phyloP scores from a whole-genome alignment of 2,888 invertebrate genomes.

The Entomobrya proxima region DNA sequence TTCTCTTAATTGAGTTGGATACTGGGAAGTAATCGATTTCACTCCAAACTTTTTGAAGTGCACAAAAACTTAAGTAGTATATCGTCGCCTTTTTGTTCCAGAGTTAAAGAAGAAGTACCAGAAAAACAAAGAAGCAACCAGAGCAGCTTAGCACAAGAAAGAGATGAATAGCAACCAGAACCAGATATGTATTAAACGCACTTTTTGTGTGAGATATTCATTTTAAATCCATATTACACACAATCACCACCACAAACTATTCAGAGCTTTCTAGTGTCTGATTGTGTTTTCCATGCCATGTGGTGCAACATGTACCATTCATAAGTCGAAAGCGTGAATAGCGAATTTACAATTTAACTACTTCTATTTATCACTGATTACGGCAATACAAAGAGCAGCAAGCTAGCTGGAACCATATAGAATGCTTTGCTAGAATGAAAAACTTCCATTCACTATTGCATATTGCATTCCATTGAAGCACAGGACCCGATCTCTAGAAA shows the following conservation, averaged over 20 bases:
- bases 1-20: conserved; percentile 45
- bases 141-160: neutral
- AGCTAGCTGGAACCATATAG: neutral
- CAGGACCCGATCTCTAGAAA: too few species aligned
- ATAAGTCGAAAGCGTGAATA: conserved; percentile 34
- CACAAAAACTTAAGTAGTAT: conserved; percentile 9
- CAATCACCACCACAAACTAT: neutral
- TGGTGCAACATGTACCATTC: conserved; percentile 22
- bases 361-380: neutral
- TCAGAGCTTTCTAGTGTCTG: neutral
- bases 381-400: neutral
- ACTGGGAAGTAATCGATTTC: conserved; percentile 58
- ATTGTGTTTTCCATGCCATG: neutral
- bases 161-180: neutral
- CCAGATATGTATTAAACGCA: neutral
- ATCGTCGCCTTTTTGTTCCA: neutral
- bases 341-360: conserved; percentile 13
- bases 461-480: neutral
- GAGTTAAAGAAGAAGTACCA: neutral
- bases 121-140: neutral
- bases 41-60: conserved; percentile 19
- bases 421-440: neutral
- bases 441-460: neutral
- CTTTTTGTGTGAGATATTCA: too few species aligned
- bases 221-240: neutral